Evolutionary conservation across 2,113 vertebrate species (phyloP).

Genomic region (Callipepla squamata): DNA sequence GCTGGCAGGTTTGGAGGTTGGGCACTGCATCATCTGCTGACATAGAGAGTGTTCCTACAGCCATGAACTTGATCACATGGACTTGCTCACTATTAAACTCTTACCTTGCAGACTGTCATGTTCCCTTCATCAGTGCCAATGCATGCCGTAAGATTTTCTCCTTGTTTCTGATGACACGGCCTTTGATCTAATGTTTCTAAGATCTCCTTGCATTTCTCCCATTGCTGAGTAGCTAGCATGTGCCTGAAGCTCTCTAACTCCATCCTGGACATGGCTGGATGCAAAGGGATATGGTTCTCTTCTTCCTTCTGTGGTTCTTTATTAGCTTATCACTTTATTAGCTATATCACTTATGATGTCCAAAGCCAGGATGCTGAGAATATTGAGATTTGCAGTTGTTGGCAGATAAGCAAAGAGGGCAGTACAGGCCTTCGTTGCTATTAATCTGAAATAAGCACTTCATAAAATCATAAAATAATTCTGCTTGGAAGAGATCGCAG

Average conservation of each 20-base stretch:
- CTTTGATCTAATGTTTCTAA: background rate
- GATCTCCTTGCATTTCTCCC: background rate
- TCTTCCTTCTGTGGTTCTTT: background rate
- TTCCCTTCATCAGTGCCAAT: background rate
- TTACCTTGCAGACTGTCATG: background rate
- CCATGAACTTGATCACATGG: background rate
- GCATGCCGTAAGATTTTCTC: background rate
- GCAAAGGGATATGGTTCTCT: background rate
- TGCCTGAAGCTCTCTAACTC: background rate
- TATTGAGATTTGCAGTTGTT: background rate
- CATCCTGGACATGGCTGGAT: background rate
- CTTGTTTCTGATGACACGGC: background rate
- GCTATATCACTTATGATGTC: background rate
- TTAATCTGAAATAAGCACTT: constrained; percentile 29
- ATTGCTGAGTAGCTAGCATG: background rate
- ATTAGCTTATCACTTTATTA: background rate
- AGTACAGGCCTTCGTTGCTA: background rate
- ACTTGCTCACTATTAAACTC: background rate
- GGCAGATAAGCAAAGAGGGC: background rate
- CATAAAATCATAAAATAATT: background rate
- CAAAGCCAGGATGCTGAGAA: background rate
- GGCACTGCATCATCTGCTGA: rapidly evolving
- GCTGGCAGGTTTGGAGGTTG: background rate
- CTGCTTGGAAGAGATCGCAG: background rate
- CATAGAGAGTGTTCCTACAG: background rate